Conservation (phyloP, 2,113 vertebrate genomes). For the Petroica traversi region DNA sequence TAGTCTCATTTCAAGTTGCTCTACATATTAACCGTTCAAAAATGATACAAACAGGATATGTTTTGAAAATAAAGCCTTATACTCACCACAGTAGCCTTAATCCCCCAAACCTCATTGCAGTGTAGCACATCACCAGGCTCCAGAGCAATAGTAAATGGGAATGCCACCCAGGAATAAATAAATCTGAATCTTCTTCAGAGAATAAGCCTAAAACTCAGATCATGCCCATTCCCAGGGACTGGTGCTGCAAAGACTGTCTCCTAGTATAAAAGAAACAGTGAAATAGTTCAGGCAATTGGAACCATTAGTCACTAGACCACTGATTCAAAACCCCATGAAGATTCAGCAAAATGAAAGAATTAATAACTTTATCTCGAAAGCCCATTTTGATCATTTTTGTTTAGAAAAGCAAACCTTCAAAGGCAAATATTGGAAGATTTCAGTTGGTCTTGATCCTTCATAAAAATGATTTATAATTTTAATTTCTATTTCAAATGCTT, state of each 20-base stretch:
- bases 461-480: neutral
- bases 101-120: neutral
- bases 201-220: neutral
- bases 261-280: neutral
- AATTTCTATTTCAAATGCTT: slow-evolving; percentile 25
- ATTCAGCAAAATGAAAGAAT: neutral
- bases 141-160: neutral
- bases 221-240: neutral
- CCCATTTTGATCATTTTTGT: neutral
- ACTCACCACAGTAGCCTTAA: neutral
- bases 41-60: neutral
- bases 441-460: neutral
- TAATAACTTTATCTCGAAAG: neutral
- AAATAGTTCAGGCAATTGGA: neutral
- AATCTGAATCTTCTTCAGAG: neutral
- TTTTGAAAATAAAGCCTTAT: neutral
- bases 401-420: neutral
- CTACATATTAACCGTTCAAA: neutral
- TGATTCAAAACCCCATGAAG: neutral
- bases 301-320: neutral
- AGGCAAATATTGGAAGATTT: neutral
- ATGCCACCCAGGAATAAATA: neutral
- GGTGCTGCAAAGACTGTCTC: neutral
- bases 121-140: neutral
- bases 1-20: neutral